Base-by-base conservation (phyloP, 2,113 vertebrate genomes). In the Myocastor coypus region DNA sequence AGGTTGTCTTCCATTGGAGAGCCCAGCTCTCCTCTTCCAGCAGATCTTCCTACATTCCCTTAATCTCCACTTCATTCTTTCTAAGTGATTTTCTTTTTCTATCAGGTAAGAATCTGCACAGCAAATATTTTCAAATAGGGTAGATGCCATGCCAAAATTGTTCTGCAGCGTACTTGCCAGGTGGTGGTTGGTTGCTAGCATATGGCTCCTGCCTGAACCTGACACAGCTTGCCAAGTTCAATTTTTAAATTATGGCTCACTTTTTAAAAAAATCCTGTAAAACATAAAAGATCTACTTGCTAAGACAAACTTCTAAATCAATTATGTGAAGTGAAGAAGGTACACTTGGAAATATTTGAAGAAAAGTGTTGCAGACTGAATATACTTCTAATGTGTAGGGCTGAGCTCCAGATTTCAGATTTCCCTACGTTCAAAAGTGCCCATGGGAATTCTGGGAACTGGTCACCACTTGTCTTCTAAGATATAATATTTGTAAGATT, bases 91-190 rank as follows among this genome's bases (percentile, higher is more conserved):
- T 93, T 93, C 17, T 81, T 68, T 12, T 80, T 59, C 37, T 85
- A 81, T 61, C 63, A 85, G 52, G 89, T 84, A 93, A 57, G 68
- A 92, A 92, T 86, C n/a, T 66, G 40, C 40, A 34, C 46, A 95
- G 61, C 84, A 97, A 94, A 96, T 93, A 94, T 94, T 97, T 97
- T 80, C 93, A 91, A 92, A 66, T 40, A 55, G 19, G 50, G 73
- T 63, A 82, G 55, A 89, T 8, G 82, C 46, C 69, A 64, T 87
- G 94, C 75, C 69, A 97, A 93, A 77, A 81, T 4, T 66, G 50
- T 12, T 93, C 73, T 84, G 94, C 81, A 97, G 89, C 73, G 19
- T 1, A 63, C 40, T 83, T 91, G 14, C 3, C 97, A 63, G 4
- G 7, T 28, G 73, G 81, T 81, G 30, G 68, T 1, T 83, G 55